Conservation (phyloP, 1,140 invertebrate genomes). For the Eulimnadia texana region DNA sequence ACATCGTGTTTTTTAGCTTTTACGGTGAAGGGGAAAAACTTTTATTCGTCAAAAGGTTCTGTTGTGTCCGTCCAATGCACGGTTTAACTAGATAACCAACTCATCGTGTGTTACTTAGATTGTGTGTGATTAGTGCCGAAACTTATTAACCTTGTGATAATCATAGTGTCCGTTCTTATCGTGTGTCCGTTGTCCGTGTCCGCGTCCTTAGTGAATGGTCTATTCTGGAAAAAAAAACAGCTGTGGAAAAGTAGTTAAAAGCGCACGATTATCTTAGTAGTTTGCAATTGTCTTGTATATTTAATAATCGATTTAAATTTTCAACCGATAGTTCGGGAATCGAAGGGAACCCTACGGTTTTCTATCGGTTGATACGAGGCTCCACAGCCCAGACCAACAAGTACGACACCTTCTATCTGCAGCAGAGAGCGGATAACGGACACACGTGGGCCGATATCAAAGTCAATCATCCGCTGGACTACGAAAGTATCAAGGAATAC, state of each 20-base stretch:
- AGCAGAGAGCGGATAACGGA: slow-evolving; percentile 76
- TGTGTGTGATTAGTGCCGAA: too few species aligned
- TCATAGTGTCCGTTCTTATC: background rate
- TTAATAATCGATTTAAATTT: too few species aligned
- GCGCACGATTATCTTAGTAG: background rate
- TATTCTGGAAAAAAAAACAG: background rate
- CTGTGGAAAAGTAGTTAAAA: background rate
- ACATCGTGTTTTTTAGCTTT: too few species aligned
- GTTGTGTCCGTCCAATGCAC: background rate
- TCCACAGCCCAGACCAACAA: slow-evolving; percentile 91
- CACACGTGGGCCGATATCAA: slow-evolving; percentile 89
- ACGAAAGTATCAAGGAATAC: slow-evolving; percentile 87
- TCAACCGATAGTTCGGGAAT: slow-evolving; percentile 75
- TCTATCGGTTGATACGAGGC: slow-evolving; percentile 84
- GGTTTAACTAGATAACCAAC: background rate
- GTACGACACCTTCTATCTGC: slow-evolving; percentile 85
- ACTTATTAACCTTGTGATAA: background rate
- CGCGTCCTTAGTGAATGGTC: too few species aligned
- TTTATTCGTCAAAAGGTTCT: background rate
- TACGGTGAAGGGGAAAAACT: background rate
- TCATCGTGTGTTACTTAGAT: too few species aligned
- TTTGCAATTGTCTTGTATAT: background rate
- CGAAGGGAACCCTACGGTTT: slow-evolving; percentile 86
- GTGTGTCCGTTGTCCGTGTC: background rate
- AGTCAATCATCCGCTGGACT: slow-evolving; percentile 89